Base-by-base conservation (phyloP, 2,113 vertebrate species). In the Leptocoma aspasia region DNA sequence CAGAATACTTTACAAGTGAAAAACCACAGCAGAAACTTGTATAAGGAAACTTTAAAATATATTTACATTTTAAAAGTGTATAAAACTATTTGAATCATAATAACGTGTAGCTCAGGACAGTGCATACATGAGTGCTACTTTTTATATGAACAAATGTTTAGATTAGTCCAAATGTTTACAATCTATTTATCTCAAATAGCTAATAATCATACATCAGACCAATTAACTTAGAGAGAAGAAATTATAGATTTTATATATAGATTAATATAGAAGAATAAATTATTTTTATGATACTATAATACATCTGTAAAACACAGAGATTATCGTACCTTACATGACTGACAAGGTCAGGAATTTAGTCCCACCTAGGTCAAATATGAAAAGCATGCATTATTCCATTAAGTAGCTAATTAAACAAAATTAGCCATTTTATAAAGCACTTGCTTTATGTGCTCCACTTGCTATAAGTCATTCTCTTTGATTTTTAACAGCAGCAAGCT, bases 401-500 rank as follows among this genome's bases (percentile, higher is more conserved):
- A 71, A 69, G 26, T 24, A 70, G 39, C 8, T 37, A 50, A 84
- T 61, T 65, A 13, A n/a, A 79, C 54, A 86, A 50, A 90, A 54
- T 11, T 3, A 39, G 15, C 37, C 47, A 41, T 49, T 82, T 35
- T 44, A 37, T 28, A 64, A 50, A 59, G 59, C 27, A 80, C 93
- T 95, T 95, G 99, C 99, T 98, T 96, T 98, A 95, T 99, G 98
- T 59, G 97, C 98, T 68, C 98, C 98, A 12, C 98, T 99, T 72
- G 97, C 56, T 53, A 97, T 98, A 92, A 99, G 93, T 98, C 98
- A 98, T 70, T 97, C 94, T 95, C 98, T 98, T 95, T 99, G 98
- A 82, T 97, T 97, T 90, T 98, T 98, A 69, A 96, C 89, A 16
- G 97, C 97, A 82, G 98, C 98, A 64, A 99, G 93, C 91, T 99